Evolutionary conservation across 2,797 vertebrate species (phyloP), one percentile per base, ranked within the genome.

Genomic region (Bradypodion pumilum): DNA sequence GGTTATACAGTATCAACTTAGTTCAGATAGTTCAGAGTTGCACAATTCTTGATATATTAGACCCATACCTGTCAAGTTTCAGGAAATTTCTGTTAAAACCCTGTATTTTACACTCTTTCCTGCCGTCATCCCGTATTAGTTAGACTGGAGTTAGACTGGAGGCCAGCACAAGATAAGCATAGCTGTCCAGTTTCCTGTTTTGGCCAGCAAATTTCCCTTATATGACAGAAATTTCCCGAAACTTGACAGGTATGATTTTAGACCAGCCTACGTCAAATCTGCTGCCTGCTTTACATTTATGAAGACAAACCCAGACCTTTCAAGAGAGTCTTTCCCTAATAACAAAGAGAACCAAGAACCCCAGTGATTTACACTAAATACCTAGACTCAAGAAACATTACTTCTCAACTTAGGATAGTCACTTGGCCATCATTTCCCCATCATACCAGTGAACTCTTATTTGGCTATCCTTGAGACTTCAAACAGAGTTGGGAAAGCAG

Each of bases 31-130:
- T 81, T 60, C 70, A 74, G 3, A 63, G 4, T 62, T 23, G 3
- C 7, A 76, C 46, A 49, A 73, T 49, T 72, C 56, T 82, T 86
- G 88, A 25, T 86, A 8, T 37, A 25, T 79, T 78, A 25, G 37
- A n/a, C n/a, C n/a, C n/a, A n/a, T n/a, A n/a, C n/a, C n/a, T n/a
- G n/a, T n/a, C n/a, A n/a, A n/a, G n/a, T n/a, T n/a, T n/a, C n/a
- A n/a, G n/a, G n/a, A n/a, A n/a, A n/a, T n/a, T n/a, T n/a, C n/a
- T n/a, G n/a, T n/a, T n/a, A n/a, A n/a, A n/a, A n/a, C n/a, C n/a
- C n/a, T n/a, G n/a, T n/a, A n/a, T n/a, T n/a, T n/a, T n/a, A n/a
- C n/a, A n/a, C n/a, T n/a, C n/a, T n/a, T n/a, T n/a, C n/a, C n/a
- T n/a, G n/a, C n/a, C n/a, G n/a, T n/a, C n/a, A n/a, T n/a, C n/a